Conservation (phyloP, 2,113 vertebrate genomes). For the Rostratula benghalensis region DNA sequence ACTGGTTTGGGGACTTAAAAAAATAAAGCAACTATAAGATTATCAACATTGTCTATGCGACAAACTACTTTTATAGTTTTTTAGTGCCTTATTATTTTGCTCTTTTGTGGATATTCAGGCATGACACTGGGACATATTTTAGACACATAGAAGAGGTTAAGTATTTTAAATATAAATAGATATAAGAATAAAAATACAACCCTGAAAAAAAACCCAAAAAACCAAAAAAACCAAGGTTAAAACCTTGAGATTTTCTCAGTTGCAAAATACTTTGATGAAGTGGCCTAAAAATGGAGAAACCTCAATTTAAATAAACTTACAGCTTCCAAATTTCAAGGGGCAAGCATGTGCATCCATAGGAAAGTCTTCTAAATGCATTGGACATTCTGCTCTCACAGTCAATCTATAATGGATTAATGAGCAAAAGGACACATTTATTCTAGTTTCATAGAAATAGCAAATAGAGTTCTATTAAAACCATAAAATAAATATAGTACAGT, state of each 20-base stretch:
- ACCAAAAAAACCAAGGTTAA: too few relatives aligned
- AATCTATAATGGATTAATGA: constrained; percentile 80
- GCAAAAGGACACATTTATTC: constrained; percentile 56
- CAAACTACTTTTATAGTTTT: background rate
- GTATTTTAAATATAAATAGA: background rate
- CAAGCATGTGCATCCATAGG: constrained; percentile 98
- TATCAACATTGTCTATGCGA: background rate
- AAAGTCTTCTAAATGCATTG: constrained; percentile 98
- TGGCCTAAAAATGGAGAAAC: constrained; percentile 6
- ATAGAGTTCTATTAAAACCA: constrained; percentile 20
- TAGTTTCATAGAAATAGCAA: constrained; percentile 39
- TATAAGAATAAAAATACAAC: background rate
- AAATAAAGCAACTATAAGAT: background rate
- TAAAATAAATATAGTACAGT: background rate
- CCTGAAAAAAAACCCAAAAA: too few relatives aligned
- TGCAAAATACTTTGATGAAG: background rate
- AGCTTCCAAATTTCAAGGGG: constrained; percentile 97
- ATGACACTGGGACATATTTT: background rate
- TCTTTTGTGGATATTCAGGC: background rate
- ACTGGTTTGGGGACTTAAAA: background rate
- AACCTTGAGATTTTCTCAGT: constrained; percentile 9
- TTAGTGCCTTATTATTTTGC: background rate
- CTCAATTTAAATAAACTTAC: constrained; percentile 82
- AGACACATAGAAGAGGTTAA: background rate
- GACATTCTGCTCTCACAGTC: constrained; percentile 96